A percentile compares a stretch with the other conserved stretches of the same genome.
Evolutionary conservation across 2,797 vertebrate genomes (phyloP).

Genomic region (Delichon dasypus): DNA sequence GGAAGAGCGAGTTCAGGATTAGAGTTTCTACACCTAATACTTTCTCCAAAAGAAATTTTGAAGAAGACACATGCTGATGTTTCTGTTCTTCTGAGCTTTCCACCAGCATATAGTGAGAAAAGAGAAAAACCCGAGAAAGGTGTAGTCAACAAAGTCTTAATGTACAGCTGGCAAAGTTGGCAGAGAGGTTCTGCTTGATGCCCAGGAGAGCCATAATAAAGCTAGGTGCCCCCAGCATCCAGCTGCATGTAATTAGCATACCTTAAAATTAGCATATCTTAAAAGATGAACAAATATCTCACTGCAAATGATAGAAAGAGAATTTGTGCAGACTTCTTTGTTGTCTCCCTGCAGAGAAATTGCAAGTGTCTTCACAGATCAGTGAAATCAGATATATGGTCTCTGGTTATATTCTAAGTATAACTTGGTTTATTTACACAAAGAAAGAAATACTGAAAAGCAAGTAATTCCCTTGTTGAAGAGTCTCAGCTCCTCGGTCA

Average conservation of each 20-base stretch:
- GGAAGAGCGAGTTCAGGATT: neutral
- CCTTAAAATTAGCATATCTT: neutral
- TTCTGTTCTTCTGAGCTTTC: neutral
- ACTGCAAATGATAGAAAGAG: neutral
- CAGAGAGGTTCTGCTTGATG: neutral
- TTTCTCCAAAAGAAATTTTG: neutral
- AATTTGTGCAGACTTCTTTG: neutral
- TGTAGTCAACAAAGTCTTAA: neutral
- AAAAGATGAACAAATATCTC: neutral
- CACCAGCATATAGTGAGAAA: neutral
- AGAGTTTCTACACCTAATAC: neutral
- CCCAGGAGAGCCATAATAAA: neutral
- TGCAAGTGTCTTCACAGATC: neutral
- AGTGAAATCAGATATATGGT: neutral
- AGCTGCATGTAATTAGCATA: neutral
- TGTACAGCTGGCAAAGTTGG: neutral
- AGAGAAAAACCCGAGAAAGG: neutral
- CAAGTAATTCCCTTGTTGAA: neutral
- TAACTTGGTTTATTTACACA: neutral
- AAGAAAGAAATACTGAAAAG: neutral
- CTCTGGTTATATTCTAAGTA: neutral
- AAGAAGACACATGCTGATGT: neutral
- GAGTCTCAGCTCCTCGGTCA: neutral
- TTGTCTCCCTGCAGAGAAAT: neutral
- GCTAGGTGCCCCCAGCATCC: neutral